Base-by-base conservation (phyloP, 2,888 invertebrate species). In the Caenorhabditis sulstoni region DNA sequence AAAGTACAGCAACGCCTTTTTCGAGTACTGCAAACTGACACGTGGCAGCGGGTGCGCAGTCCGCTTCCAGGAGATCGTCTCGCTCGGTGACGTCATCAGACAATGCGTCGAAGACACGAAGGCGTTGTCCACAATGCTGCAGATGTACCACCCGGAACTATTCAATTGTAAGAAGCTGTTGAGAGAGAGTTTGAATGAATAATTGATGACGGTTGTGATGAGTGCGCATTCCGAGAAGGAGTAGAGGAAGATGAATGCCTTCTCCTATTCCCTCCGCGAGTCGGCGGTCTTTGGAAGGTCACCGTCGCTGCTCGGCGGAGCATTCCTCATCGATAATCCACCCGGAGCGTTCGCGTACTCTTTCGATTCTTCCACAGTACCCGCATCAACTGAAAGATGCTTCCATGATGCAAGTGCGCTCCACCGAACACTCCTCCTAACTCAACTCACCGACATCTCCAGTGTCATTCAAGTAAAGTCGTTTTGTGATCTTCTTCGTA, bases 381-480 rank as follows among this genome's bases (percentile, higher is more conserved):
- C 50, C 41, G 49, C 16, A 18, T 41, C 8, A 9, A 29, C 41
- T 47, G 47, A 35, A 66, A 57, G n/a, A 20, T 5, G 8, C 47
- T 16, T 16, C 16, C n/a, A 16, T 29, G 29, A 29, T 29, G 29
- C 20, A 14, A 8, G n/a, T n/a, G 5, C 22, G 35, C n/a, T 35
- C 53, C 29, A 3, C 7, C 29, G 4, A 29, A 3, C 35, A 53
- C 37, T 16, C 49, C 7, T 37, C 11, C 45, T n/a, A 5, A 18
- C 9, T 52, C 7, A 23, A 53, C 75, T 62, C 23, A 75, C 75
- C 16, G 57, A 76, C 68, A 37, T 76, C 76, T 35, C 76, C 76
- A 0, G 14, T 14, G 23, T 76, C 67, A 45, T 68, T 66, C 53
- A 76, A 53, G 41, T 47, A 20, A 37, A 68, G 11, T 9, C 29